A percentile compares a stretch with the other conserved stretches of the same genome.
phyloP scores from a whole-genome alignment of 2,888 invertebrate genomes.

The Perizoma affinitatum region DNA sequence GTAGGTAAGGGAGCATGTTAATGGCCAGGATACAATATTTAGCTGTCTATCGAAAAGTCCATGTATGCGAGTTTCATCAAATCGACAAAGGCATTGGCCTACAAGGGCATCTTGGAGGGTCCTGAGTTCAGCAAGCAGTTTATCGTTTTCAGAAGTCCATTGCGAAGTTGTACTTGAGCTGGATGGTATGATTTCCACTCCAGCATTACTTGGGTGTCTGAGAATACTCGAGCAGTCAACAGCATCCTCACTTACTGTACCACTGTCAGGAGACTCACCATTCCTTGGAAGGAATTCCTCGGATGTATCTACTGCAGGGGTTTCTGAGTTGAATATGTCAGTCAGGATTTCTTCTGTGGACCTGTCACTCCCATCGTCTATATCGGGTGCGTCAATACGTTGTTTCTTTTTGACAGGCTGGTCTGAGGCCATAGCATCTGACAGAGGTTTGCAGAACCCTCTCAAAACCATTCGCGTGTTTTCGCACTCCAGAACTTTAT shows the following conservation, averaged over 20 bases:
- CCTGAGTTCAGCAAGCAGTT: slow-evolving; percentile 79
- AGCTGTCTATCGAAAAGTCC: slow-evolving; percentile 88
- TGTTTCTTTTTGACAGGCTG: slow-evolving; percentile 94
- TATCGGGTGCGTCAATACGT: slow-evolving; percentile 87
- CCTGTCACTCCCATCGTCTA: slow-evolving; percentile 81
- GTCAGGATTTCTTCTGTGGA: slow-evolving; percentile 79
- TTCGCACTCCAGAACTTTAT: slow-evolving; percentile 33
- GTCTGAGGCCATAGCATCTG: slow-evolving; percentile 88
- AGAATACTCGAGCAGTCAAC: slow-evolving; percentile 76
- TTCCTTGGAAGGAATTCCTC: slow-evolving; percentile 71
- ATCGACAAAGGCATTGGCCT: slow-evolving; percentile 91
- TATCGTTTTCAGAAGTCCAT: slow-evolving; percentile 71
- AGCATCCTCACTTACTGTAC: slow-evolving; percentile 80
- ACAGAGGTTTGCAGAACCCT: slow-evolving; percentile 80
- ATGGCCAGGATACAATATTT: slow-evolving; percentile 76
- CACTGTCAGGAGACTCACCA: slow-evolving; percentile 79
- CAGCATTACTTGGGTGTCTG: slow-evolving; percentile 63
- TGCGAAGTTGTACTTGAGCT: slow-evolving; percentile 64
- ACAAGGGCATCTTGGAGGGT: slow-evolving; percentile 87
- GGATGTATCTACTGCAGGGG: slow-evolving; percentile 70
- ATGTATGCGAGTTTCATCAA: slow-evolving; percentile 87
- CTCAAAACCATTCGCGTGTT: slow-evolving; percentile 85
- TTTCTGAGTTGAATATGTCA: slow-evolving; percentile 71
- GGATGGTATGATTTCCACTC: slow-evolving; percentile 70
- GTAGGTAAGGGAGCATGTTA: slow-evolving; percentile 87